Evolutionary conservation across 2,113 vertebrate genomes (phyloP), one percentile per base, ranked within the genome.

Genomic region (Dicaeum eximium): DNA sequence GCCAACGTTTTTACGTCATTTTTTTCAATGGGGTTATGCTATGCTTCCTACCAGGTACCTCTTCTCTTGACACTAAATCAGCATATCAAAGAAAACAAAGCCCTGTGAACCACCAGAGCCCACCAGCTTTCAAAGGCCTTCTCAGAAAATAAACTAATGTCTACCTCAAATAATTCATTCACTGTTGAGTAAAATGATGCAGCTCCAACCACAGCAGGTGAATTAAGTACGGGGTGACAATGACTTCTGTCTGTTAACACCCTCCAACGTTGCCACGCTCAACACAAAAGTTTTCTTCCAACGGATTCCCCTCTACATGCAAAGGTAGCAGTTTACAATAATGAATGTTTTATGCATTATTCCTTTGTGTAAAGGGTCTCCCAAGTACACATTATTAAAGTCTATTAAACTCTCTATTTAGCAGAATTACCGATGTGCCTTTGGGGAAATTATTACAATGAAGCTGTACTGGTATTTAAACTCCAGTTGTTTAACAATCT

Each of bases 361-460:
- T 97, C 96, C 96, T 97, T 97, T 97, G 97, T 96, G 98, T 97
- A 97, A 85, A 94, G 86, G 97, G 96, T 97, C 96, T 98, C 97
- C 72, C 95, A 98, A 98, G 97, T 85, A 98, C 97, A 97, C 92
- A 96, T 95, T 98, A 97, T 97, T 98, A 97, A 98, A 98, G 94
- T 96, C 97, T 97, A 98, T 97, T 98, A 98, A 98, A 96, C 92
- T 97, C 96, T 97, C 97, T 98, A 97, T 98, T 98, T 98, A 98
- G 97, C 93, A 97, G 97, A 97, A 97, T 98, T 98, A 98, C 96
- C 96, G 90, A 93, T 88, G 93, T 96, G 97, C 91, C 98, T 98
- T 96, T 96, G 80, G 97, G 97, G 95, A 98, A 98, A 97, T 97
- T 90, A 97, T 90, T 97, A 97, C 97, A 97, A 97, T 92, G 93